These are phyloP conservation scores for Hyalella azteca DNA, from an alignment of 2,888 invertebrate species.

Conservation along the genomic window DNA sequence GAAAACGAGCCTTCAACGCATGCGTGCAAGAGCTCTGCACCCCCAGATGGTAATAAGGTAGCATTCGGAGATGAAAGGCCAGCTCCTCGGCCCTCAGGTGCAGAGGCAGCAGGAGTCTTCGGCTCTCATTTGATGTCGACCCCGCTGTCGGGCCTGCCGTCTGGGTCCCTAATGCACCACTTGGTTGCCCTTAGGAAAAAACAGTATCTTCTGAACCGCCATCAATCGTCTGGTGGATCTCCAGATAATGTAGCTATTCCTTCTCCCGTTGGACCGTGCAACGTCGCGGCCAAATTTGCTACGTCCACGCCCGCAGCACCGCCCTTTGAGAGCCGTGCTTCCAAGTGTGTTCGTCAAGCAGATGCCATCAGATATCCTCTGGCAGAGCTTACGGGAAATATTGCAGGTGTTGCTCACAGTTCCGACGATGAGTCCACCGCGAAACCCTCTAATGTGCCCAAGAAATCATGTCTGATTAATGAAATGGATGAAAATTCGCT, in stretches of 20 bases:
- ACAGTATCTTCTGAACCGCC: not conserved
- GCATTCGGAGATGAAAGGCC: no score
- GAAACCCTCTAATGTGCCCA: not conserved
- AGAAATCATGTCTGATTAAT: not conserved
- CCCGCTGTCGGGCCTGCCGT: not conserved
- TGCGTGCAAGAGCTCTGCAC: no score
- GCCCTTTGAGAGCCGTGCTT: not conserved
- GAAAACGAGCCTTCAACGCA: no score
- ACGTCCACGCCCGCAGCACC: constrained; percentile 29
- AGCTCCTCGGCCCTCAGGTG: no score
- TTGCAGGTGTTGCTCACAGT: not conserved
- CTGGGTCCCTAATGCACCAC: not conserved
- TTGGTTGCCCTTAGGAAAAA: not conserved
- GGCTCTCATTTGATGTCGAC: not conserved
- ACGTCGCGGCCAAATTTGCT: not conserved
- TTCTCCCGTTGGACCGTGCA: not conserved
- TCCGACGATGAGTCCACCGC: not conserved
- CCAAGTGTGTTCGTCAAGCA: not conserved
- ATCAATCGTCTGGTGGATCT: not conserved
- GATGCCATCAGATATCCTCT: not conserved
- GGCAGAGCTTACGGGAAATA: not conserved
- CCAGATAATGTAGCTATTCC: no score
- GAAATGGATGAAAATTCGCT: not conserved
- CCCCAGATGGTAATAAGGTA: no score
- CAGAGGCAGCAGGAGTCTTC: no score